These are phyloP conservation scores for Zaprionus kolodkinae DNA, from an alignment of 1,140 invertebrate genomes.

Conservation along the genomic window DNA sequence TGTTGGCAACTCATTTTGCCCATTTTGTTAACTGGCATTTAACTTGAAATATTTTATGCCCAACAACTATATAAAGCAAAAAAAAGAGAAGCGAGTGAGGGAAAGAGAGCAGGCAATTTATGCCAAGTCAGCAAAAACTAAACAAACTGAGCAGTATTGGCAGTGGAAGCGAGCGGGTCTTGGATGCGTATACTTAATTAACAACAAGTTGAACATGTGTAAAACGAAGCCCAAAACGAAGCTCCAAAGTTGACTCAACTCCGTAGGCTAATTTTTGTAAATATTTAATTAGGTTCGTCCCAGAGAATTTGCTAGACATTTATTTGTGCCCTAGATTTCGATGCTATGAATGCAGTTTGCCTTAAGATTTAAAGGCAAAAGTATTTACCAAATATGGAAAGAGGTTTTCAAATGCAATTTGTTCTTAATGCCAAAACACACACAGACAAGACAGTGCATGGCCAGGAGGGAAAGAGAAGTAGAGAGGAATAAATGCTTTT, in stretches of 20 bases:
- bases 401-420: constrained; percentile 58
- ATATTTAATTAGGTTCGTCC: constrained; percentile 70
- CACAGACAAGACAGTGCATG: neutral
- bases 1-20: constrained; percentile 51
- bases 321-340: constrained; percentile 26
- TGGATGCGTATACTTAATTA: constrained; percentile 77
- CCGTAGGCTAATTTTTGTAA: constrained; percentile 58
- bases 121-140: constrained; percentile 74
- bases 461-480: no score
- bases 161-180: constrained; percentile 32
- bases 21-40: constrained; percentile 60
- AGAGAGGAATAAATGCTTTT: neutral
- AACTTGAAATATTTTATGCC: constrained; percentile 58
- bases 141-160: constrained; percentile 52
- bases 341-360: constrained; percentile 58
- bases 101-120: constrained; percentile 51
- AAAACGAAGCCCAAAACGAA: constrained; percentile 22
- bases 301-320: constrained; percentile 9
- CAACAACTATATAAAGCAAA: constrained; percentile 30
- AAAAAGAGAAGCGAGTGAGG: neutral
- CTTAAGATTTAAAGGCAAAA: constrained; percentile 25
- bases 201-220: constrained; percentile 63
- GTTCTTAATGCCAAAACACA: constrained; percentile 31
- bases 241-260: constrained; percentile 22
- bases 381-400: constrained; percentile 59